Percentiles rank a stretch among this genome's conserved stretches.
These are phyloP conservation scores for Spodoptera frugiperda DNA, from an alignment of 1,140 invertebrate genomes.

Conservation along the genomic window DNA sequence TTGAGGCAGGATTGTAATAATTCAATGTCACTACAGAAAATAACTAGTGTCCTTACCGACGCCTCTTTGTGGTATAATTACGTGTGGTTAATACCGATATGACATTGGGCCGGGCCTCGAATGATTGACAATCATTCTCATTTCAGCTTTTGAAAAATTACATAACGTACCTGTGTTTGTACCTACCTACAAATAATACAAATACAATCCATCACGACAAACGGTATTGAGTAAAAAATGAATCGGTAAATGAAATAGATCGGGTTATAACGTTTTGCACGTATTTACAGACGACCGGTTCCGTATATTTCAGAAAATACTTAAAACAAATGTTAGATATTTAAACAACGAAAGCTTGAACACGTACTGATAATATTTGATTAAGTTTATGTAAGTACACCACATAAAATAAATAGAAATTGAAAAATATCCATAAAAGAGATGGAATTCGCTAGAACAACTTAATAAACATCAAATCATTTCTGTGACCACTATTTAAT, in stretches of 20 bases:
- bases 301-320: background rate
- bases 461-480: too few relatives aligned
- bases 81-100: conserved; percentile 16
- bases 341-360: too few relatives aligned
- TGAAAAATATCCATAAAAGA: too few relatives aligned
- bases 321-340: too few relatives aligned
- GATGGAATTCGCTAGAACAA: too few relatives aligned
- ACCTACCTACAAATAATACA: too few relatives aligned
- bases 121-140: conserved; percentile 9
- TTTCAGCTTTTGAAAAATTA: background rate
- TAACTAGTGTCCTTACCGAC: conserved; percentile 29
- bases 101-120: conserved; percentile 19
- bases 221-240: background rate
- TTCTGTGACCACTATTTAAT: too few relatives aligned
- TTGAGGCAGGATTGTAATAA: conserved; percentile 36
- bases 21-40: conserved; percentile 42
- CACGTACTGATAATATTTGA: too few relatives aligned
- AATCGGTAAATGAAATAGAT: background rate
- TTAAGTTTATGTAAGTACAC: too few relatives aligned
- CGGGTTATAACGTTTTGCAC: background rate
- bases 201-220: conserved; percentile 5
- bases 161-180: background rate
- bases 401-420: too few relatives aligned
- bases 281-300: background rate
- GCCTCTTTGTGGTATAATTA: conserved; percentile 38